Conservation (phyloP, 2,888 invertebrate species). For the Amorpha juglandis region DNA sequence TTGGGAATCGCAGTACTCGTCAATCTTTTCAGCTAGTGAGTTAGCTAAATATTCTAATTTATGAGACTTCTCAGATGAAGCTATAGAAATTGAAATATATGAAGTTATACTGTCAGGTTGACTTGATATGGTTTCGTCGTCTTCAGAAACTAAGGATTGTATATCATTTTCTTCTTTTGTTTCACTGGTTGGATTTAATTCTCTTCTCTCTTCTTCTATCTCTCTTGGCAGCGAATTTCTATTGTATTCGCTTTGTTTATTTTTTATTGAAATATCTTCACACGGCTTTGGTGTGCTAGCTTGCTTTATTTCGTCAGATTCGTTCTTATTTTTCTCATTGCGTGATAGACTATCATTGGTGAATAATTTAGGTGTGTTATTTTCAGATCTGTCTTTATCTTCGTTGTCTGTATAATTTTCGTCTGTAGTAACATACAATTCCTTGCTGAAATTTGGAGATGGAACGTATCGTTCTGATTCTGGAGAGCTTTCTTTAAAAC, state of each 20-base stretch:
- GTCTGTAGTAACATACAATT: conserved; percentile 71
- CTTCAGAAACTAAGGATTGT: conserved; percentile 74
- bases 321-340: conserved; percentile 65
- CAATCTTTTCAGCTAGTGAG: conserved; percentile 81
- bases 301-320: conserved; percentile 44
- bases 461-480: conserved; percentile 71
- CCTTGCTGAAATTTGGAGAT: conserved; percentile 68
- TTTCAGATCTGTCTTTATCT: conserved; percentile 66
- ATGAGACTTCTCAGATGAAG: conserved; percentile 79
- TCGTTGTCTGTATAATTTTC: conserved; percentile 72
- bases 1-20: conserved; percentile 80
- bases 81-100: conserved; percentile 80
- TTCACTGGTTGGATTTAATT: conserved; percentile 36
- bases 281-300: conserved; percentile 53
- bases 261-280: conserved; percentile 62
- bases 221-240: conserved; percentile 40
- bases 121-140: conserved; percentile 78
- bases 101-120: conserved; percentile 80
- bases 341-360: conserved; percentile 74
- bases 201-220: too few species aligned
- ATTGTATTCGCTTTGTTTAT: conserved; percentile 48
- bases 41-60: conserved; percentile 80
- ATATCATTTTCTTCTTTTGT: conserved; percentile 57
- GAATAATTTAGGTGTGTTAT: conserved; percentile 77
- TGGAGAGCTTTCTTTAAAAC: conserved; percentile 77